These are phyloP conservation scores for Cettia cetti DNA, from an alignment of 2,113 vertebrate genomes.

Conservation along the genomic window DNA sequence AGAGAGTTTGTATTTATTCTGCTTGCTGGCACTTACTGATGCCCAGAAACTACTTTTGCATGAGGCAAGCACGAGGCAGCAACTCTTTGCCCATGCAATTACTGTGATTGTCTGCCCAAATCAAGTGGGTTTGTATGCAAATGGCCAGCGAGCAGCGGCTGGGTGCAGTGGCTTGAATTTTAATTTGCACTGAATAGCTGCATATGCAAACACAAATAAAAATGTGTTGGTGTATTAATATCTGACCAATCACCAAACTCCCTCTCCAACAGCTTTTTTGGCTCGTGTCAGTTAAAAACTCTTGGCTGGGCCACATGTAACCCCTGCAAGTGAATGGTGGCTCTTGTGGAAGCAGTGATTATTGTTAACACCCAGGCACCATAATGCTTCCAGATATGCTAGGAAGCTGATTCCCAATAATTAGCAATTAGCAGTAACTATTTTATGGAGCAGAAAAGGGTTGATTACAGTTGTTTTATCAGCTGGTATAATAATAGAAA, in stretches of 20 bases:
- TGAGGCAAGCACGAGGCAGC: background rate
- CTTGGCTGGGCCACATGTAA: background rate
- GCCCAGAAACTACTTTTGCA: background rate
- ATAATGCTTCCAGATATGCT: background rate
- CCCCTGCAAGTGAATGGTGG: conserved; percentile 14
- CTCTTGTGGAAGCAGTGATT: background rate
- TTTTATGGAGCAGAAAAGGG: conserved; percentile 65
- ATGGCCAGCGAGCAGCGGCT: background rate
- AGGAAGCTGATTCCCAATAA: conserved; percentile 57
- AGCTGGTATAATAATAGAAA: conserved; percentile 38
- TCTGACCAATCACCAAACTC: conserved; percentile 18
- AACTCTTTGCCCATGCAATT: conserved; percentile 31
- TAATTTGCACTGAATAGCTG: background rate
- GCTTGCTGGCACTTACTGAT: background rate
- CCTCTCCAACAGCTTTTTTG: background rate
- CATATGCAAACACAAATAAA: background rate
- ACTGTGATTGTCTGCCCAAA: conserved; percentile 42
- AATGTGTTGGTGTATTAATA: conserved; percentile 25
- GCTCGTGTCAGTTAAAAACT: background rate
- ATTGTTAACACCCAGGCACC: conserved; percentile 7
- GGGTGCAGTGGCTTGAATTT: conserved; percentile 32
- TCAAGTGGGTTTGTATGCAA: conserved; percentile 51
- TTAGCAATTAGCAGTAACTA: conserved; percentile 59
- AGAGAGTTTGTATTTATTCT: background rate
- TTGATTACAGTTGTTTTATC: conserved; percentile 66